phyloP scores from a whole-genome alignment of 2,113 vertebrate genomes.

The Potamarius usumacintae region DNA sequence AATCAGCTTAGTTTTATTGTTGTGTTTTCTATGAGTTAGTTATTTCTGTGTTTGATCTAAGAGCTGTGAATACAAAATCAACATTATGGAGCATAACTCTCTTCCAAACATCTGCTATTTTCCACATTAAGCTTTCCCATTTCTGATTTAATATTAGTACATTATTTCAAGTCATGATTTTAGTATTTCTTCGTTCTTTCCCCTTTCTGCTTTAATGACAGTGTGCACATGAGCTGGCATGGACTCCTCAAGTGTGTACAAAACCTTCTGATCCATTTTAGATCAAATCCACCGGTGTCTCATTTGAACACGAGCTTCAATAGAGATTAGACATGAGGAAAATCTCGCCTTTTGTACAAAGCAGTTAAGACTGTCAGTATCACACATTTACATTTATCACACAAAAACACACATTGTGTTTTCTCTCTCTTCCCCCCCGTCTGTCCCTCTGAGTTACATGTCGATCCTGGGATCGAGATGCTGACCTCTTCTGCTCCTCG shows the following conservation, averaged over 20 bases:
- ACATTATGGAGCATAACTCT: neutral
- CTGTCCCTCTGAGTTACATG: too few species aligned
- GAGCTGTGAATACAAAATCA: too few species aligned
- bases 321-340: neutral
- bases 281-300: neutral
- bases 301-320: neutral
- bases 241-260: neutral
- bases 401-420: too few species aligned
- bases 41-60: neutral
- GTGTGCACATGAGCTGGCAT: neutral
- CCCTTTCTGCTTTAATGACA: neutral
- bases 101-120: neutral
- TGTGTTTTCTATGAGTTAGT: neutral
- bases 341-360: neutral
- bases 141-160: neutral
- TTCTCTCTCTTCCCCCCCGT: too few species aligned
- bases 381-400: too few species aligned
- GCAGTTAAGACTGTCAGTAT: neutral
- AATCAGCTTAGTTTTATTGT: too few species aligned
- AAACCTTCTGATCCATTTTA: constrained; percentile 1
- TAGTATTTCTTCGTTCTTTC: neutral
- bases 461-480: too few species aligned
- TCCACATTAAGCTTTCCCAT: neutral
- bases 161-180: neutral
- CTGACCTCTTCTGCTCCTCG: too few species aligned